phyloP scores from a whole-genome alignment of 2,113 vertebrate species.

The Saimiri boliviensis region DNA sequence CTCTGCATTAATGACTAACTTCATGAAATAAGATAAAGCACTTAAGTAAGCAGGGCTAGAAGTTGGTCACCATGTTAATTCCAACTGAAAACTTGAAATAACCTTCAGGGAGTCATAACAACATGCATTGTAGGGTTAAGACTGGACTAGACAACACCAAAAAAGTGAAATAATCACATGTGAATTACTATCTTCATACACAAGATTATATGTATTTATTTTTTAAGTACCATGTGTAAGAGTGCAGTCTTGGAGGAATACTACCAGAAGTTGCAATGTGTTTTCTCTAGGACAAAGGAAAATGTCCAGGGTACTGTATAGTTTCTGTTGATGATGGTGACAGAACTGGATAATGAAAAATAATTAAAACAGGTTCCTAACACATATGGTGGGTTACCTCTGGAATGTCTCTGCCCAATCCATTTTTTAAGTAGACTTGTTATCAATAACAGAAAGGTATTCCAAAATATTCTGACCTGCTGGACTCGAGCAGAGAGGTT shows the following conservation, averaged over 20 bases:
- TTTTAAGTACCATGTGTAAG: not conserved
- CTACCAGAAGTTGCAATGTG: not conserved
- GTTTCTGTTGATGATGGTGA: not conserved
- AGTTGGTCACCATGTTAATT: not conserved
- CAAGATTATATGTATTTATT: not conserved
- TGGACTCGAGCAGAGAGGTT: not conserved
- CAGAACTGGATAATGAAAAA: not conserved
- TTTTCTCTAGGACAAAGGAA: not conserved
- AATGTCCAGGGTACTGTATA: not conserved
- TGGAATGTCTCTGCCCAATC: too few species aligned
- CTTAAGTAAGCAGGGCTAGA: not conserved
- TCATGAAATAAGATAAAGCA: not conserved
- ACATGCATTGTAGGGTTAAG: not conserved
- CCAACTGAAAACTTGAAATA: not conserved
- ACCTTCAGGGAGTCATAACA: not conserved
- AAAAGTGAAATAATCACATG: not conserved
- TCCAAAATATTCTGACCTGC: not conserved
- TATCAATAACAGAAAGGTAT: too few species aligned
- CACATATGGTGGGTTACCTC: not conserved
- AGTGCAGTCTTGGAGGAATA: not conserved
- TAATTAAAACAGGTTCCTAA: not conserved
- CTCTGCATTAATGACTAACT: not conserved
- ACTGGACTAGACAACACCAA: not conserved
- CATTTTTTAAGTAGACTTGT: not conserved
- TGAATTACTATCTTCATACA: not conserved